Evolutionary conservation across 2,797 vertebrate species (phyloP), one percentile per base, ranked within the genome.

Genomic region (Poecilia velifera): DNA sequence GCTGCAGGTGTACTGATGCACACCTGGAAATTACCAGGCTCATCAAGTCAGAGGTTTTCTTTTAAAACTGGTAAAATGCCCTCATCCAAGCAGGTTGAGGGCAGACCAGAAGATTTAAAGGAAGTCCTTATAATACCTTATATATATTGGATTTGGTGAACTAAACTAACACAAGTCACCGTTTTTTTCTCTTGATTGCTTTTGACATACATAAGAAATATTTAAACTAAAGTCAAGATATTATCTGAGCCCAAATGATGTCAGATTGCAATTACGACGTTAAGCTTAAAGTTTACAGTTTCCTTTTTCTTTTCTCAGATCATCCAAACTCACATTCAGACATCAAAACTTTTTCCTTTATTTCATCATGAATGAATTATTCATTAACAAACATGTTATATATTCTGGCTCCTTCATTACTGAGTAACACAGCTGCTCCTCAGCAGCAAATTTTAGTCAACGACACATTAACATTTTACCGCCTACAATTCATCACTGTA

Each of bases 381-480:
- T 80, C 55, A 86, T 41, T 49, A 62, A 16, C n/a, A 62, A 79
- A 76, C 43, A 78, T 75, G 72, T 77, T 64, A 75, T 76, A n/a
- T 34, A 76, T 73, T 85, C 51, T 2, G 39, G 18, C 77, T 84
- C 36, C 47, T 77, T 85, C 57, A 73, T 83, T 72, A 51, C n/a
- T 13, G 28, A 74, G 68, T 74, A 68, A 72, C 66, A 76, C 28
- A 41, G 25, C 36, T 73, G 68, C 66, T 73, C 78, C 57, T 78
- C 68, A 81, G 79, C 75, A 84, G 76, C 83, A 74, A 76, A 80
- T 76, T 72, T 16, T 25, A 79, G 70, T 73, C 55, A 76, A 83
- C 81, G 70, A 71, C 22, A 49, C 74, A 87, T 84, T 74, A 86
- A 87, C 78, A 85, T 82, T 84, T 81, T 55, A 76, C 81, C 66